phyloP scores from a whole-genome alignment of 2,113 vertebrate genomes.

The Macrotus californicus region DNA sequence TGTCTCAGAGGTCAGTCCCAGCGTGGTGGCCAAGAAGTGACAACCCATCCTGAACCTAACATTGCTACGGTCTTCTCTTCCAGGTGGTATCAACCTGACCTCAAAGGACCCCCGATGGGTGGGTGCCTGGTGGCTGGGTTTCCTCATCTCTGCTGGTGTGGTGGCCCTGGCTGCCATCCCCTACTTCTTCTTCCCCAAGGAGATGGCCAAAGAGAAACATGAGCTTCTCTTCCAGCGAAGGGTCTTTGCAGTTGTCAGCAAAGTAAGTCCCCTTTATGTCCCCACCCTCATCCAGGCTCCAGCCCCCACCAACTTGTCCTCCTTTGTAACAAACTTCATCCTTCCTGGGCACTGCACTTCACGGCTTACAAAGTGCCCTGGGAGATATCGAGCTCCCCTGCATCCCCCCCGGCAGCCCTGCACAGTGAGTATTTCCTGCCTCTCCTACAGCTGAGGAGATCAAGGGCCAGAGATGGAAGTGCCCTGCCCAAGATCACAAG shows the following conservation, averaged over 20 bases:
- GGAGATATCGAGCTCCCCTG: too few species aligned
- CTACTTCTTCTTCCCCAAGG: slow-evolving; percentile 92
- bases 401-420: too few species aligned
- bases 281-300: background rate
- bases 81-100: slow-evolving; percentile 81
- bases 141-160: slow-evolving; percentile 85
- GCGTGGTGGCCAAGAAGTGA: background rate
- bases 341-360: background rate
- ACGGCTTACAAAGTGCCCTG: background rate
- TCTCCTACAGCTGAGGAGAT: background rate
- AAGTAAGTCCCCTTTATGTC: background rate
- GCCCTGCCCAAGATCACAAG: background rate
- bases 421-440: too few species aligned
- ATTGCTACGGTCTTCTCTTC: slow-evolving; percentile 22
- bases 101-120: slow-evolving; percentile 90
- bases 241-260: background rate
- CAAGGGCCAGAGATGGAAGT: background rate
- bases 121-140: slow-evolving; percentile 97
- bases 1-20: background rate
- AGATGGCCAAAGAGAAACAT: slow-evolving; percentile 85
- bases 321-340: background rate
- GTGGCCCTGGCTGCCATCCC: slow-evolving; percentile 87
- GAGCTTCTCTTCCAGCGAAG: slow-evolving; percentile 48
- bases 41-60: background rate
- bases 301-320: background rate